Evolutionary conservation across 2,888 invertebrate genomes (phyloP).

Genomic region (Zhengitettix transpicula): DNA sequence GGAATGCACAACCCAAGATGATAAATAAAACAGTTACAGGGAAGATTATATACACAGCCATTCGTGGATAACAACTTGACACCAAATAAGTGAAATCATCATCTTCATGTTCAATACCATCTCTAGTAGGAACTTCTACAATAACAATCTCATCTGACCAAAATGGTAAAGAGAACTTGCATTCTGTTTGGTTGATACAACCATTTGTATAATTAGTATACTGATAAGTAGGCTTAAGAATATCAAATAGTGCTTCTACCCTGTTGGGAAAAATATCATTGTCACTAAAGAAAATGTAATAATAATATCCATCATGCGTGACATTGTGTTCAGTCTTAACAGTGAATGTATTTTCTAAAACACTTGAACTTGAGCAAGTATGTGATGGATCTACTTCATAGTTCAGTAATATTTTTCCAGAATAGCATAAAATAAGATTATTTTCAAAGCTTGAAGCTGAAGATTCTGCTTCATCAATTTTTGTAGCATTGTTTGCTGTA

Average conservation of each 20-base stretch:
- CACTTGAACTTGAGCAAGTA: conserved; percentile 46
- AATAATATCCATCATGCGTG: conserved; percentile 63
- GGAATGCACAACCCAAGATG: conserved; percentile 64
- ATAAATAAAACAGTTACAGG: conserved; percentile 59
- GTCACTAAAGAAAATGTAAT: conserved; percentile 78
- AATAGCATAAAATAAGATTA: conserved; percentile 55
- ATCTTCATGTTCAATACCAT: conserved; percentile 47
- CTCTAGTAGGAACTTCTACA: conserved; percentile 66
- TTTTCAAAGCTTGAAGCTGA: conserved; percentile 74
- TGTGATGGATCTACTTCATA: conserved; percentile 52
- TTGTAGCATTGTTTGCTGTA: conserved; percentile 42
- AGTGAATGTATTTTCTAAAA: conserved; percentile 2
- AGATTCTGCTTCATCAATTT: conserved; percentile 34
- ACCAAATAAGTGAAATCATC: conserved; percentile 54
- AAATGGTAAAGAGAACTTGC: conserved; percentile 53
- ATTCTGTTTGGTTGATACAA: conserved; percentile 62
- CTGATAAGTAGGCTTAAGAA: conserved; percentile 68
- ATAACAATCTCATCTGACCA: conserved; percentile 64
- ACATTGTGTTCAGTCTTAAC: conserved; percentile 56
- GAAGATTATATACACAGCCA: conserved; percentile 62
- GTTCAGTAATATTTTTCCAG: conserved; percentile 54
- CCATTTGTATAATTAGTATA: conserved; percentile 51
- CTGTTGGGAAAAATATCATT: conserved; percentile 65
- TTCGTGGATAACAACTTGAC: conserved; percentile 65
- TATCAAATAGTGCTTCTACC: conserved; percentile 69